Percentiles rank a stretch among this genome's conserved stretches.
Conservation (phyloP, 2,888 invertebrate genomes). For the Cheilosia variabilis region DNA sequence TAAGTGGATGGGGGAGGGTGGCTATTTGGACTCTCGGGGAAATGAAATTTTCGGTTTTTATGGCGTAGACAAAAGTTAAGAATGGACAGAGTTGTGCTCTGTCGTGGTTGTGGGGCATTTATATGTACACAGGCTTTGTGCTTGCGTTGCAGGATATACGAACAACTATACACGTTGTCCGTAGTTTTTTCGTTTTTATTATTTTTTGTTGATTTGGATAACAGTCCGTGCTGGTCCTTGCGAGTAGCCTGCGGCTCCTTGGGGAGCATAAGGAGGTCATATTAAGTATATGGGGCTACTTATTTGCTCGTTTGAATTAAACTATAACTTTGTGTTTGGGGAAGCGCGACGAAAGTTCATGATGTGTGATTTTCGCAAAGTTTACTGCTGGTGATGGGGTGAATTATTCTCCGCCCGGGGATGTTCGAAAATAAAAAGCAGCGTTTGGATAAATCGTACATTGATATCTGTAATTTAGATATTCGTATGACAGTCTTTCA, state of each 20-base stretch:
- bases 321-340: conserved; percentile 36
- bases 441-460: background rate
- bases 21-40: conserved; percentile 71
- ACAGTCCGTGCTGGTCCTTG: conserved; percentile 10
- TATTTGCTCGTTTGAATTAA: conserved; percentile 70
- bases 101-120: conserved; percentile 67
- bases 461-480: too few species aligned
- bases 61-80: conserved; percentile 75
- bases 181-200: conserved; percentile 26
- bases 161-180: conserved; percentile 45
- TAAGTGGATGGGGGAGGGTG: conserved; percentile 24
- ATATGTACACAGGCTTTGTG: conserved; percentile 62
- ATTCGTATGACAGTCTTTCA: too few species aligned
- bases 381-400: conserved; percentile 23
- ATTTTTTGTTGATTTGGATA: conserved; percentile 17
- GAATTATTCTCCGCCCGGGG: background rate
- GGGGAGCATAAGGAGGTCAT: conserved; percentile 54
- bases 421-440: background rate
- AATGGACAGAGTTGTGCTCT: conserved; percentile 71
- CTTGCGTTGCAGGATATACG: conserved; percentile 36
- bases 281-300: conserved; percentile 61
- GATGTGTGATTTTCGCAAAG: conserved; percentile 77
- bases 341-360: conserved; percentile 13
- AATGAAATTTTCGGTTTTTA: conserved; percentile 75
- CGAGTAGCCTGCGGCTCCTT: conserved; percentile 51